A percentile compares a stretch with the other conserved stretches of the same genome.
Conservation (phyloP, 2,797 vertebrate species). For the Adrianichthys oophorus region DNA sequence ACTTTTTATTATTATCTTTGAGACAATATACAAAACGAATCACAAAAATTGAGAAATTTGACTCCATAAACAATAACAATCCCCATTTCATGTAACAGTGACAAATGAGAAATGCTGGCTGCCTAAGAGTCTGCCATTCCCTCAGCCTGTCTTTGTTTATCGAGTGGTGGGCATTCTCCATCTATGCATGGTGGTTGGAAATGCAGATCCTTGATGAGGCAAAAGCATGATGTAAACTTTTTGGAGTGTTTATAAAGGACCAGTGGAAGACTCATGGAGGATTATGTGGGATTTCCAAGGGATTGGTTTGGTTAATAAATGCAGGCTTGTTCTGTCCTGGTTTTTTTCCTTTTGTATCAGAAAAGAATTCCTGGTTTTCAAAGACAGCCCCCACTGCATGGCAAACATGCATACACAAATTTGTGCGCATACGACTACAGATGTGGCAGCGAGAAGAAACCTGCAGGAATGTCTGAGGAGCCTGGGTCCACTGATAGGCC, state of each 20-base stretch:
- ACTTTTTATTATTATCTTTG: background rate
- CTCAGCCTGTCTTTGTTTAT: conserved; percentile 49
- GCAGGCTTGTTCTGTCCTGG: conserved; percentile 57
- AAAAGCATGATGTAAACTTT: conserved; percentile 62
- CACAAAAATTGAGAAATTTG: background rate
- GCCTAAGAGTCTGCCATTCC: conserved; percentile 42
- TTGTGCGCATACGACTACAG: conserved; percentile 8
- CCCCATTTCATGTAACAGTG: conserved; percentile 27
- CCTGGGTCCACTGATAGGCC: conserved; percentile 25
- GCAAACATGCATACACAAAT: conserved; percentile 13
- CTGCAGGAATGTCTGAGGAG: conserved; percentile 26
- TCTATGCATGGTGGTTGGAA: conserved; percentile 51
- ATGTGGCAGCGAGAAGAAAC: conserved; percentile 32
- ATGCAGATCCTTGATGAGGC: conserved; percentile 56
- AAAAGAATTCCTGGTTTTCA: conserved; percentile 20
- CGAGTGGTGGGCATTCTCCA: conserved; percentile 37
- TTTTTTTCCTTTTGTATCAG: conserved; percentile 12
- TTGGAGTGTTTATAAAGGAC: conserved; percentile 68
- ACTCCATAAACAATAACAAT: conserved; percentile 8
- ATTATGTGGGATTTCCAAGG: conserved; percentile 63
- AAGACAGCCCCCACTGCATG: background rate
- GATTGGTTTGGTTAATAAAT: conserved; percentile 63
- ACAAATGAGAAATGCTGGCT: conserved; percentile 32
- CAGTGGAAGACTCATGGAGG: conserved; percentile 46
- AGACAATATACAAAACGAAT: conserved; percentile 1